Percentiles rank a stretch among this genome's conserved stretches.
These are phyloP conservation scores for Callocephalon fimbriatum DNA, from an alignment of 2,113 vertebrate species.

Conservation along the genomic window DNA sequence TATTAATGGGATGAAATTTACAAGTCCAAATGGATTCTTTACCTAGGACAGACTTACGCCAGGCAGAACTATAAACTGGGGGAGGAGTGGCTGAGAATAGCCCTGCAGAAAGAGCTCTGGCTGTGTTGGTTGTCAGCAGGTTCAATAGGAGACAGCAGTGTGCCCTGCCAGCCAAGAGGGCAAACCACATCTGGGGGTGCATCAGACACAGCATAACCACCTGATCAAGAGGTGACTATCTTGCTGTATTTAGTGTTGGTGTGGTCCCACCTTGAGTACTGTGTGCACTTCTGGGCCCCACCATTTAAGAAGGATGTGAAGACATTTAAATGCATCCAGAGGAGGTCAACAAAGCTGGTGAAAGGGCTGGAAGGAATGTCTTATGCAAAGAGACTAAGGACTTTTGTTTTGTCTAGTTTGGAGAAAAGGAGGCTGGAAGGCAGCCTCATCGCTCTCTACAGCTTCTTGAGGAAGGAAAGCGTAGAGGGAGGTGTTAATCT, in stretches of 20 bases:
- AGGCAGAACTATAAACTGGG: fast-evolving
- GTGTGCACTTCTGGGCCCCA: neutral
- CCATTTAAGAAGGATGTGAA: neutral
- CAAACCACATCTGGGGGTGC: neutral
- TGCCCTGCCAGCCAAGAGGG: neutral
- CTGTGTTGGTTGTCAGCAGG: fast-evolving
- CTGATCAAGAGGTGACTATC: neutral
- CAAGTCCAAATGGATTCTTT: neutral
- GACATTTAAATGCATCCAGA: neutral
- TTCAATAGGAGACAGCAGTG: neutral
- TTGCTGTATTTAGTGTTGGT: fast-evolving
- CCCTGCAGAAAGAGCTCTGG: neutral
- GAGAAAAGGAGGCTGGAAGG: neutral
- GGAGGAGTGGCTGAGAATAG: neutral
- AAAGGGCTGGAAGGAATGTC: neutral
- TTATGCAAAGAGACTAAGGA: neutral
- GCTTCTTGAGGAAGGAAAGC: neutral
- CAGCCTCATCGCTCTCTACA: neutral
- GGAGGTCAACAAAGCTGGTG: neutral
- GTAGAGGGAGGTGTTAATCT: neutral
- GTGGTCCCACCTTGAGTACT: neutral
- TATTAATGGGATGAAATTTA: neutral
- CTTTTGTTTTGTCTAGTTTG: neutral
- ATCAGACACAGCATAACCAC: neutral
- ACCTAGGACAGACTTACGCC: fast-evolving